These are phyloP conservation scores for Diplazon laetatorius DNA, from an alignment of 2,888 invertebrate species.

Conservation along the genomic window DNA sequence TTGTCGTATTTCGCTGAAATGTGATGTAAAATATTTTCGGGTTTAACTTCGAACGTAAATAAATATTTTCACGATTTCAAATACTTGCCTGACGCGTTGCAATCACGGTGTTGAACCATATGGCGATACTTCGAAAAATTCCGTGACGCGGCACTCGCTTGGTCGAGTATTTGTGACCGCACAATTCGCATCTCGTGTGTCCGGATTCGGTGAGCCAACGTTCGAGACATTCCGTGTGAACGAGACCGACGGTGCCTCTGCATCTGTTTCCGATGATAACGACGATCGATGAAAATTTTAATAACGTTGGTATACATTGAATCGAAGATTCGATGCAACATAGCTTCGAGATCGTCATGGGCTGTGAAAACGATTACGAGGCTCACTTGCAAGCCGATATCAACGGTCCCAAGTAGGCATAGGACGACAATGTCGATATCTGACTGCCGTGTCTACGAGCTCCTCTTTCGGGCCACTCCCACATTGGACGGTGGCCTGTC, in stretches of 20 bases:
- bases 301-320: too few species aligned
- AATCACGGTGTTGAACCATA: slow-evolving; percentile 79
- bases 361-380: neutral
- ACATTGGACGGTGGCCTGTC: slow-evolving; percentile 62
- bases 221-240: slow-evolving; percentile 84
- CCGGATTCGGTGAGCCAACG: slow-evolving; percentile 85
- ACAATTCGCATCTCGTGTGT: slow-evolving; percentile 84
- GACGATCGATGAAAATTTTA: too few species aligned
- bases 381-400: slow-evolving; percentile 80
- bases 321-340: too few species aligned
- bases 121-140: slow-evolving; percentile 73
- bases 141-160: slow-evolving; percentile 77
- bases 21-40: too few species aligned
- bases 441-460: slow-evolving; percentile 68
- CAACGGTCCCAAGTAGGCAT: slow-evolving; percentile 75
- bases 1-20: too few species aligned
- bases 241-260: slow-evolving; percentile 83
- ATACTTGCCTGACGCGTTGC: slow-evolving; percentile 78
- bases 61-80: too few species aligned
- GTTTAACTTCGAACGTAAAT: too few species aligned
- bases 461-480: slow-evolving; percentile 68
- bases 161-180: slow-evolving; percentile 83
- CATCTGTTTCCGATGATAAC: too few species aligned
- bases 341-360: too few species aligned
- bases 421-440: slow-evolving; percentile 71